Base-by-base conservation (phyloP, 2,797 vertebrate species). In the Tarsius wallacei region DNA sequence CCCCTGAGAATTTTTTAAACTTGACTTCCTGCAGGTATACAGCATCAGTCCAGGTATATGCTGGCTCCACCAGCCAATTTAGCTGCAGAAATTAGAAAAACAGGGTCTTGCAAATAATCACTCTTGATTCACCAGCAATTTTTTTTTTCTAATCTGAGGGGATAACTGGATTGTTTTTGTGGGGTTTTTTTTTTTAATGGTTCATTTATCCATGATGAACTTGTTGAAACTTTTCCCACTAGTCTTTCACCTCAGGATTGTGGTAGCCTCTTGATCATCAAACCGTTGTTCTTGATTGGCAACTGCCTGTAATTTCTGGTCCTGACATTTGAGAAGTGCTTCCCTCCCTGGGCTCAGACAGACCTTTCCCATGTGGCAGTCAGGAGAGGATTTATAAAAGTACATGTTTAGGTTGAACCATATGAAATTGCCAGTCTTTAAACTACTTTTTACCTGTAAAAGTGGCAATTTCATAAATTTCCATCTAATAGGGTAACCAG, bases 161-260 rank as follows among this genome's bases (percentile, higher is more conserved):
- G 49, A 42, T 87, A 84, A 66, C 33, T 90, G 36, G 0, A 19
- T 24, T 49, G 33, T 21, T 51, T 78, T 55, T 53, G 33, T 31
- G 16, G 15, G 15, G 68, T 61, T 0, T 7, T n/a, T 13, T 53
- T 53, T 47, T 70, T 51, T 16, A 7, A 3, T 66, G 64, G 33
- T 76, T 8, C 17, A 47, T 24, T 73, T 92, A 24, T 64, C 57
- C 10, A 10, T 76, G 70, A 87, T 74, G 80, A 74, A 74, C 64
- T 59, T 82, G 11, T 42, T 70, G 28, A 92, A 59, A n/a, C 89
- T 92, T 81, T 76, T 90, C 53, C 53, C 33, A 42, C 59, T 76
- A 31, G n/a, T 84, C 82, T 95, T 84, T 94, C 47, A 85, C 66
- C 77, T 93, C n/a, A 33, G n/a, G 76, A 61, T 49, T 68, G 31